Base-by-base conservation (phyloP, 2,113 vertebrate genomes). In the Isichthys henryi region DNA sequence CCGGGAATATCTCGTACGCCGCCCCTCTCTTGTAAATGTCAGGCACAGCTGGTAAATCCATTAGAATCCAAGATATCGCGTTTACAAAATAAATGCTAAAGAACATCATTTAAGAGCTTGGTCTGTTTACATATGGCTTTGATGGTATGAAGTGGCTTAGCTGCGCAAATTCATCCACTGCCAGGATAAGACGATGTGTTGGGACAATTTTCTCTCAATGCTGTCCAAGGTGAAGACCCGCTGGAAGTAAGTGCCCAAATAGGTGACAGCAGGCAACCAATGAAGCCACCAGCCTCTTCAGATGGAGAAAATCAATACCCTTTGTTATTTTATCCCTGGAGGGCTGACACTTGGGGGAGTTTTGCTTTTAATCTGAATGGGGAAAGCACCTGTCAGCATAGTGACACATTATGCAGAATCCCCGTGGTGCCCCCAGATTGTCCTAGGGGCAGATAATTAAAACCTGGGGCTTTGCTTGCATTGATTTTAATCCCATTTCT, bases 381-480 rank as follows among this genome's bases (percentile, higher is more conserved):
- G 88, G 90, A 62, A 90, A 90, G 89, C 90, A 91, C 91, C 91
- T 92, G 92, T 91, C 92, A 90, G 89, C 91, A 90, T 90, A 85
- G 84, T 89, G 90, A 89, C 88, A 88, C 58, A 89, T 90, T 89
- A 87, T 89, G 85, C 62, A 50, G 88, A 49, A 90, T 89, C 87
- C 90, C 88, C 53, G 43, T 70, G 90, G 91, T 88, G 86, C n/a
- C 84, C 66, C 88, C 66, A 86, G 82, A 66, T 91, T 90, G 66
- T 90, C 89, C 85, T 46, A 80, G 88, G 86, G 86, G 77, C n/a
- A 83, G 83, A 77, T 92, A 91, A 92, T 92, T 91, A 89, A 90
- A 89, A 56, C 70, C 88, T 48, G n/a, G 23, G 27, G 88, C 89
- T 74, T 77, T 90, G 74, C 87, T 89, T 83, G 53, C 88, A 39